phyloP scores from a whole-genome alignment of 2,888 invertebrate genomes.

The Eupithecia insigniata region DNA sequence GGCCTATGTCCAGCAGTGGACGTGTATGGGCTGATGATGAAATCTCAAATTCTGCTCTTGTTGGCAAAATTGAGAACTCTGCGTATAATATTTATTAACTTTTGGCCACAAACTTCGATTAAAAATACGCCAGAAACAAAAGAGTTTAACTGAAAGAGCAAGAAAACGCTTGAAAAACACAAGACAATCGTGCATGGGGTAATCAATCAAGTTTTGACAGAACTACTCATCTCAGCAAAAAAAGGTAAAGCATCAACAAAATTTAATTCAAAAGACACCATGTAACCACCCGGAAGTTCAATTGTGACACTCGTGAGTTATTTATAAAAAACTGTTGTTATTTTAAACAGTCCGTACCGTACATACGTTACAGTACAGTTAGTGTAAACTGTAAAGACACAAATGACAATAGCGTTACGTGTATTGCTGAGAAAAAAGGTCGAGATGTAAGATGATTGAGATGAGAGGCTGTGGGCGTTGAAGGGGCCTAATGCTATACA shows the following conservation, averaged over 20 bases:
- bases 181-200: neutral
- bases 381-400: constrained; percentile 33
- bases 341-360: constrained; percentile 29
- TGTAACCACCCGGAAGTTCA: constrained; percentile 31
- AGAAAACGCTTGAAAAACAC: neutral
- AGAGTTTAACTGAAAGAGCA: neutral
- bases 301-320: constrained; percentile 28
- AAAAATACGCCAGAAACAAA: no score
- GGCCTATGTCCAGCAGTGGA: no score
- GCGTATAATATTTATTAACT: neutral
- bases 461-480: constrained; percentile 12
- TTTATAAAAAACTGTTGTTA: constrained; percentile 36
- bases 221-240: constrained; percentile 13
- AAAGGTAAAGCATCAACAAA: constrained; percentile 7
- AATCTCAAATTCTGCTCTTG: neutral
- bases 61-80: neutral
- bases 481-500: neutral
- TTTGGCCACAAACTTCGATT: no score
- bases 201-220: constrained; percentile 23
- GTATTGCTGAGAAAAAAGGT: constrained; percentile 33
- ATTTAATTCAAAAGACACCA: constrained; percentile 17
- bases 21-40: no score
- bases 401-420: constrained; percentile 41
- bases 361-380: constrained; percentile 34
- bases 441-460: constrained; percentile 16